Base-by-base conservation (phyloP, 2,888 invertebrate genomes). In the Drosophila sordidula region DNA sequence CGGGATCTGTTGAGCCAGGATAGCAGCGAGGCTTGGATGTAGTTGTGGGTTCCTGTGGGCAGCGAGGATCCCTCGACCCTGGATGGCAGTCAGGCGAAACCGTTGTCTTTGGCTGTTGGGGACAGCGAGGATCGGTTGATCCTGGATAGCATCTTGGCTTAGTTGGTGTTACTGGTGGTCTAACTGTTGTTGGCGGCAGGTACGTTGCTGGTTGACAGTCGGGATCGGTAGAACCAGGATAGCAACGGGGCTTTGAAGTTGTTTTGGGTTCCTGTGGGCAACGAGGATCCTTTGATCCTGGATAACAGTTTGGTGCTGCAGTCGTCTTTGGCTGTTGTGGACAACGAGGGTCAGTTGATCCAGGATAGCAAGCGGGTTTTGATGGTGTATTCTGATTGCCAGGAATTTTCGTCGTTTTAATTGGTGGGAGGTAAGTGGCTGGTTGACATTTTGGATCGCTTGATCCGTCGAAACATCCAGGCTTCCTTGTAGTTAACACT, bases 391-490 rank as follows among this genome's bases (percentile, higher is more conserved):
- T 3, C 26, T 59, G 42, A 25, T 29, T 75, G 54, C 65, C 14
- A 1, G 75, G 65, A 25, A 46, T 56, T 36, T 9, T 72, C 0
- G 65, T 63, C 0, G 67, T 67, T 47, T 50, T 63, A 36, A 68
- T 70, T 22, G 75, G 75, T 0, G 75, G 75, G 0, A 75, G 62
- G n/a, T 78, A 76, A 8, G 76, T 76, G 0, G 76, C 78, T 25
- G 76, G 78, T 42, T 73, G 75, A 38, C 76, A 77, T 12, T 59
- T 69, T 6, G 92, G 91, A 70, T 76, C 92, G 3, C 50, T 75
- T 0, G 91, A 90, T n/a, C 92, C 92, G 6, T 93, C 92, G 58
- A 82, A 93, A 38, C 93, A 88, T 0, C 69, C 72, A 3, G 78
- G 73, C 26, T 41, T 65, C 12, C 51, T 41, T 2, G 85, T 74